A percentile compares a stretch with the other conserved stretches of the same genome.
Conservation (phyloP, 2,113 vertebrate genomes). For the Sturnira hondurensis region DNA sequence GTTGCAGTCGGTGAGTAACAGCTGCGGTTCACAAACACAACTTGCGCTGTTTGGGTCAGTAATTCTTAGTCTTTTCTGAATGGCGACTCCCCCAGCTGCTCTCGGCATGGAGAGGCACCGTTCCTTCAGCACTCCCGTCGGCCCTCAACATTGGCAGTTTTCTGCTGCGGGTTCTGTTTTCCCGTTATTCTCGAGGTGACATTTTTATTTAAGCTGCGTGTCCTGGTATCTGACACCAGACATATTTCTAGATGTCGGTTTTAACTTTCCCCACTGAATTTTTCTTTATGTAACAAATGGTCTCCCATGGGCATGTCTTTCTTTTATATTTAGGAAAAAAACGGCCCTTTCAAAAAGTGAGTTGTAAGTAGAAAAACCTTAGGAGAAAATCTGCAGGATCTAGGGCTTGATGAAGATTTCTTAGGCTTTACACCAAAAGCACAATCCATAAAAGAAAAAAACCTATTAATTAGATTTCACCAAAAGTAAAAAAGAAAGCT, state of each 20-base stretch:
- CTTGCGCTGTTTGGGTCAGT: slow-evolving; percentile 40
- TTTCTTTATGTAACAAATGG: not conserved
- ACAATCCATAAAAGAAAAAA: not conserved
- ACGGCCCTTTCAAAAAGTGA: slow-evolving; percentile 6
- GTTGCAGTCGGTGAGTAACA: slow-evolving; percentile 67
- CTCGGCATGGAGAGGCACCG: not conserved
- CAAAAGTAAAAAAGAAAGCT: not conserved
- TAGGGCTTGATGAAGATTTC: not conserved
- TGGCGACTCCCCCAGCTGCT: slow-evolving; percentile 35
- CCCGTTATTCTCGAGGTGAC: not conserved
- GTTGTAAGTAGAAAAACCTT: not conserved
- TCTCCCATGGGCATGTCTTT: not conserved
- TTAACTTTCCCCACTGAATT: not conserved
- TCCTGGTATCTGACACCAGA: not conserved
- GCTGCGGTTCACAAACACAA: slow-evolving; percentile 63
- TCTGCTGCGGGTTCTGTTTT: not conserved
- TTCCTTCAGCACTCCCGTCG: not conserved
- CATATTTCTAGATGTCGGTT: not conserved
- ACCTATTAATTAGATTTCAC: not conserved
- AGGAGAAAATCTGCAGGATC: not conserved
- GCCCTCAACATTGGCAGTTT: not conserved
- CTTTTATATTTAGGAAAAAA: not conserved
- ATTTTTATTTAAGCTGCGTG: slow-evolving; percentile 28
- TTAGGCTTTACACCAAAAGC: not conserved
- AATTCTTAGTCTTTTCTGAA: slow-evolving; percentile 27